Percentiles rank a stretch among this genome's conserved stretches.
phyloP scores from a whole-genome alignment of 2,797 vertebrate species.

The Characodon lateralis region DNA sequence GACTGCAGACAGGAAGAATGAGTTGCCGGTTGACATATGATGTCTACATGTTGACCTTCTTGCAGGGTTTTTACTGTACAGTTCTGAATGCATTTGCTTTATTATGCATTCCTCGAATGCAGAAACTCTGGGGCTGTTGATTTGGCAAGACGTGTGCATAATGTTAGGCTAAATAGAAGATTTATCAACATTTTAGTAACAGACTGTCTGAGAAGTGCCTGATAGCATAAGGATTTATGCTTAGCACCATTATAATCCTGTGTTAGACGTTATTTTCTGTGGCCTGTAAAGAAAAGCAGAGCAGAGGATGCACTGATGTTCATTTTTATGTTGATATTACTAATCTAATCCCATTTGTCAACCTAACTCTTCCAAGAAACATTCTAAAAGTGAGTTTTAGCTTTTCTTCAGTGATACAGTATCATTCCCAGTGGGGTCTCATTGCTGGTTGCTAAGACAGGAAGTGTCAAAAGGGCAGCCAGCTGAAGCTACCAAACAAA shows the following conservation, averaged over 20 bases:
- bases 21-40: conserved; percentile 49
- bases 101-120: conserved; percentile 49
- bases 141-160: conserved; percentile 27
- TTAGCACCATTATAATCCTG: conserved; percentile 44
- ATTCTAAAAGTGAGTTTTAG: neutral
- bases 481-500: conserved; percentile 37
- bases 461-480: conserved; percentile 31
- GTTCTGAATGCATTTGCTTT: conserved; percentile 58
- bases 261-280: conserved; percentile 47
- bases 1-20: conserved; percentile 36
- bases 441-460: conserved; percentile 21
- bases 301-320: conserved; percentile 4
- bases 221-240: conserved; percentile 57
- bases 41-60: conserved; percentile 59
- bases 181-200: conserved; percentile 38
- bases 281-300: conserved; percentile 31
- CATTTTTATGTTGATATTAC: conserved; percentile 11
- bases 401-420: neutral
- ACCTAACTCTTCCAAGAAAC: neutral
- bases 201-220: conserved; percentile 27
- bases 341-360: conserved; percentile 2
- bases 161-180: neutral
- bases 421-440: conserved; percentile 9
- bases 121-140: conserved; percentile 34
- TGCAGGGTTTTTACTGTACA: conserved; percentile 43